Conservation (phyloP, 2,113 vertebrate genomes). For the Sturnira hondurensis region DNA sequence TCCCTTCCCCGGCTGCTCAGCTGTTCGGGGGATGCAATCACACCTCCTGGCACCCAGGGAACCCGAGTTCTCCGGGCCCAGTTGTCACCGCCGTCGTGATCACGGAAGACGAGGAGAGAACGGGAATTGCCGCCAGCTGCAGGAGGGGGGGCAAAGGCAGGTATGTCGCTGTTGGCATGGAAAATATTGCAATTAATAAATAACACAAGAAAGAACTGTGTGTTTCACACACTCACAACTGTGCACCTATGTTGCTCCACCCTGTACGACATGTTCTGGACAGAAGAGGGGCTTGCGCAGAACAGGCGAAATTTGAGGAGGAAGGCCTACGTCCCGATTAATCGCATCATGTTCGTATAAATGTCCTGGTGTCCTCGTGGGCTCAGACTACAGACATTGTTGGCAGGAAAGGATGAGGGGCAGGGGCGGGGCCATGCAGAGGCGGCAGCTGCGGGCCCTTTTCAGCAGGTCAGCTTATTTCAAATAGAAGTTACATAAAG, state of each 20-base stretch:
- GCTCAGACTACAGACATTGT: rapidly evolving
- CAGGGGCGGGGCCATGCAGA: no score
- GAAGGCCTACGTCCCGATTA: no score
- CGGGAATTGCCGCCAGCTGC: not conserved
- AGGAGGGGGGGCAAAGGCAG: not conserved
- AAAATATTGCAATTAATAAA: not conserved
- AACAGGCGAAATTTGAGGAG: no score
- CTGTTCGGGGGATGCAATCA: not conserved
- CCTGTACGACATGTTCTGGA: rapidly evolving
- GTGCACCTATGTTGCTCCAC: no score
- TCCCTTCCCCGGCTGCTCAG: not conserved
- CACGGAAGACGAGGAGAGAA: not conserved
- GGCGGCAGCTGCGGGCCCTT: not conserved
- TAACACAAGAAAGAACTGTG: not conserved
- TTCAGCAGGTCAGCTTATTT: not conserved
- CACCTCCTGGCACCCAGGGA: rapidly evolving
- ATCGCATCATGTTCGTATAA: rapidly evolving
- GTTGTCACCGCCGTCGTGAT: not conserved
- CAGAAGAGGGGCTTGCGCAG: no score
- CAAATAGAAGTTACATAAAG: not conserved
- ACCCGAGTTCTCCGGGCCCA: no score
- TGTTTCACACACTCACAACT: no score
- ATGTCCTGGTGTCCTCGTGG: rapidly evolving
- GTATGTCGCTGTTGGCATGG: not conserved
- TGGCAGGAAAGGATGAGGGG: no score